Evolutionary conservation across 2,888 invertebrate species (phyloP).

Genomic region (Pyralis farinalis): DNA sequence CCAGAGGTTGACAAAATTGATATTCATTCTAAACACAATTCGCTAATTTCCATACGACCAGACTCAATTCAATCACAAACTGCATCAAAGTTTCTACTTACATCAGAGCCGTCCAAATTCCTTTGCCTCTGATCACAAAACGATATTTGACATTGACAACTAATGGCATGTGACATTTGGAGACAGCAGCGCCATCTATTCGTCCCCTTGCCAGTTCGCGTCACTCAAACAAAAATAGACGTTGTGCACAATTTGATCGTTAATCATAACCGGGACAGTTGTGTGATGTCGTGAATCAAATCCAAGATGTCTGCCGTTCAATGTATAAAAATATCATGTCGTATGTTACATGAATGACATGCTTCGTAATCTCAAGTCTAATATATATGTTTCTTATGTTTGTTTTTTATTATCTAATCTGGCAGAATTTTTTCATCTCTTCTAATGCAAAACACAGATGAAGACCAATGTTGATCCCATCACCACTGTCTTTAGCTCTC

Average conservation of each 20-base stretch:
- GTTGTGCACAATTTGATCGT: constrained; percentile 21
- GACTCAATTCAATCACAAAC: background rate
- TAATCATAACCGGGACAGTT: constrained; percentile 16
- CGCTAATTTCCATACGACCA: too few relatives aligned
- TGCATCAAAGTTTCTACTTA: constrained; percentile 27
- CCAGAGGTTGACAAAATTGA: background rate
- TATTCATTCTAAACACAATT: too few relatives aligned
- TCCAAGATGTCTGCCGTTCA: constrained; percentile 5
- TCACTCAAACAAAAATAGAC: constrained; percentile 30
- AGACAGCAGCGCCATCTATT: constrained; percentile 36
- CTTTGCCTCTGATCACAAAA: constrained; percentile 17
- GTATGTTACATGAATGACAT: constrained; percentile 4
- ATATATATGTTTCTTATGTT: too few relatives aligned
- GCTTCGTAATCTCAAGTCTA: background rate
- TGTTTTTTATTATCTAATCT: too few relatives aligned
- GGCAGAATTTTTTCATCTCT: too few relatives aligned
- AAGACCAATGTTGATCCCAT: too few relatives aligned
- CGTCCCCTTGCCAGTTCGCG: constrained; percentile 36
- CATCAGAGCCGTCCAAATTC: constrained; percentile 16
- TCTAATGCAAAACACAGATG: too few relatives aligned
- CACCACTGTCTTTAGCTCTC: too few relatives aligned
- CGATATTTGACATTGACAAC: constrained; percentile 26
- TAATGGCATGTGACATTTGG: constrained; percentile 44
- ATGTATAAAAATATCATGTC: constrained; percentile 10
- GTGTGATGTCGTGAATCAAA: constrained; percentile 11